These are phyloP conservation scores for Leucoraja ocellata DNA, from an alignment of 2,797 vertebrate genomes.

Conservation along the genomic window DNA sequence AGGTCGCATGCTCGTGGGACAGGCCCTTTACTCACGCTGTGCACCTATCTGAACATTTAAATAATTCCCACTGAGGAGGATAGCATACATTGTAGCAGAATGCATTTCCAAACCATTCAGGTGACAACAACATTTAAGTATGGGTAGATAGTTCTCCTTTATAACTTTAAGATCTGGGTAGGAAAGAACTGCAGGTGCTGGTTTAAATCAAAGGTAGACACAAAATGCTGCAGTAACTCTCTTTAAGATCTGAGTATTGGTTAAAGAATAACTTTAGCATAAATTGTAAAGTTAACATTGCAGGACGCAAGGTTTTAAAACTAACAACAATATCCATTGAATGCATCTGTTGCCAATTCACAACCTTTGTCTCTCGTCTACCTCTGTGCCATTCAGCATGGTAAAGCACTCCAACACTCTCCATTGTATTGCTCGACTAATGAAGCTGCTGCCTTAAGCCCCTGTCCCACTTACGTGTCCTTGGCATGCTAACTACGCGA, in stretches of 20 bases:
- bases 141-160: not conserved
- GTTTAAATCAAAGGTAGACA: too few species aligned
- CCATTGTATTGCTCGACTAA: not conserved
- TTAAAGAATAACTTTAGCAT: too few species aligned
- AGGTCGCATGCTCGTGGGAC: too few species aligned
- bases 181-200: too few species aligned
- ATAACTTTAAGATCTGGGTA: not conserved
- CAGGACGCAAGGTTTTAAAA: not conserved
- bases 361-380: too few species aligned
- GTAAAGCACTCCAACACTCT: not conserved
- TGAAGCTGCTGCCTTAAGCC: too few species aligned
- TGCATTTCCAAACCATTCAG: not conserved
- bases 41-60: not conserved
- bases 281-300: too few species aligned
- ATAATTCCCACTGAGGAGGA: not conserved
- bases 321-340: not conserved
- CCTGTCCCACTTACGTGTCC: too few species aligned
- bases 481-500: too few species aligned
- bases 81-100: not conserved
- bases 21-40: not conserved
- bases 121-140: not conserved
- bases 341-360: not conserved
- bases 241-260: too few species aligned
- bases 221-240: too few species aligned
- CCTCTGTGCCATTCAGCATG: not conserved